These are phyloP conservation scores for Lasius platythorax DNA, from an alignment of 2,888 invertebrate genomes.

Conservation along the genomic window DNA sequence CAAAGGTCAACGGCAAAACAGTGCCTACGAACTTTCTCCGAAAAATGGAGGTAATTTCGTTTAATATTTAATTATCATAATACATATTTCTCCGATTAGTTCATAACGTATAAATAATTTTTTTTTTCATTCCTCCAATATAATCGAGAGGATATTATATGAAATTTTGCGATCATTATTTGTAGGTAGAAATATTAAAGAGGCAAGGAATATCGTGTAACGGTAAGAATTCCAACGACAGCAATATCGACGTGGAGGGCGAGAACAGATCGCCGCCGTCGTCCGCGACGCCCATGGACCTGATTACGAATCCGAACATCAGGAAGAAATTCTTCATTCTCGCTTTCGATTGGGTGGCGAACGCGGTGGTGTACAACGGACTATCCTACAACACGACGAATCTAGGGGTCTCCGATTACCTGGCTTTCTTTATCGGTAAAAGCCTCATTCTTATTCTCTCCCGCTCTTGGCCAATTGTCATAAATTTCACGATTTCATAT, in stretches of 20 bases:
- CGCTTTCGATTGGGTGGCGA: conserved; percentile 90
- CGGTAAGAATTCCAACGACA: conserved; percentile 80
- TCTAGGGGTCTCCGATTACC: conserved; percentile 90
- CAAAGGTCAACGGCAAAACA: conserved; percentile 88
- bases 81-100: conserved; percentile 1
- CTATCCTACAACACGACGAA: conserved; percentile 90
- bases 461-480: background rate
- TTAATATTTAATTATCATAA: conserved; percentile 8
- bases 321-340: conserved; percentile 89
- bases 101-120: background rate
- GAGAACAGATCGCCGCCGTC: conserved; percentile 82
- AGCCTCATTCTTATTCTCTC: background rate
- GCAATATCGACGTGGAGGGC: conserved; percentile 71
- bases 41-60: conserved; percentile 87
- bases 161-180: conserved; percentile 18
- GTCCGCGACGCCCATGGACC: conserved; percentile 88
- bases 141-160: background rate
- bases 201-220: conserved; percentile 83
- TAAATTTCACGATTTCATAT: background rate
- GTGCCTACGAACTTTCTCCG: conserved; percentile 88
- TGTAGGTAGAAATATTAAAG: conserved; percentile 82
- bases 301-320: conserved; percentile 89
- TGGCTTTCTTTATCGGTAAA: conserved; percentile 90
- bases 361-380: conserved; percentile 91
- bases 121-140: background rate